These are phyloP conservation scores for Anniella stebbinsi DNA, from an alignment of 2,797 vertebrate species.

Conservation along the genomic window DNA sequence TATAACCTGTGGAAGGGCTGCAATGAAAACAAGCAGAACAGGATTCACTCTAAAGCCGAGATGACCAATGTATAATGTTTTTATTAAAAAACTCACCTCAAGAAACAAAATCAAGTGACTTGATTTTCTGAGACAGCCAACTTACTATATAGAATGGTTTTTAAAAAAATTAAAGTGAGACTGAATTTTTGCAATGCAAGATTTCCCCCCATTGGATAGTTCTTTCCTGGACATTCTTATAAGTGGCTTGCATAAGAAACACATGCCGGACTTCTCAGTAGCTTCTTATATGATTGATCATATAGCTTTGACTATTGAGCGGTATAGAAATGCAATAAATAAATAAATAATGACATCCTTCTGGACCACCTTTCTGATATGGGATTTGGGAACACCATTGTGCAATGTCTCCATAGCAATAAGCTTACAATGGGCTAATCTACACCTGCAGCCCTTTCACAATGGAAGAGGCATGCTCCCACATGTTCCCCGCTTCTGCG, in stretches of 20 bases:
- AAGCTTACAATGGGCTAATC: neutral
- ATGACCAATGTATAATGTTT: neutral
- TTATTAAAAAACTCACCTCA: neutral
- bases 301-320: too few relatives aligned
- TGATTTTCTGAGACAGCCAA: neutral
- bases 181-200: neutral
- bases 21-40: slow-evolving; percentile 26
- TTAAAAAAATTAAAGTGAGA: neutral
- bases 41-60: slow-evolving; percentile 19
- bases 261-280: neutral
- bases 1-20: neutral
- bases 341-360: too few relatives aligned
- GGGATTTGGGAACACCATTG: neutral
- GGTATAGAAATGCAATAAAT: too few relatives aligned
- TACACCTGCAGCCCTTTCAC: too few relatives aligned
- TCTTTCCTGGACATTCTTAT: neutral
- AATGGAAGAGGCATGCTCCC: too few relatives aligned
- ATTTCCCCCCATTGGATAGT: neutral
- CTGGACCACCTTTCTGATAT: neutral
- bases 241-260: neutral
- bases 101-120: neutral
- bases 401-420: neutral
- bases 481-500: too few relatives aligned
- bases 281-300: neutral
- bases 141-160: neutral